These are phyloP conservation scores for Anarhynchus alexandrinus DNA, from an alignment of 2,113 vertebrate genomes.

Conservation along the genomic window DNA sequence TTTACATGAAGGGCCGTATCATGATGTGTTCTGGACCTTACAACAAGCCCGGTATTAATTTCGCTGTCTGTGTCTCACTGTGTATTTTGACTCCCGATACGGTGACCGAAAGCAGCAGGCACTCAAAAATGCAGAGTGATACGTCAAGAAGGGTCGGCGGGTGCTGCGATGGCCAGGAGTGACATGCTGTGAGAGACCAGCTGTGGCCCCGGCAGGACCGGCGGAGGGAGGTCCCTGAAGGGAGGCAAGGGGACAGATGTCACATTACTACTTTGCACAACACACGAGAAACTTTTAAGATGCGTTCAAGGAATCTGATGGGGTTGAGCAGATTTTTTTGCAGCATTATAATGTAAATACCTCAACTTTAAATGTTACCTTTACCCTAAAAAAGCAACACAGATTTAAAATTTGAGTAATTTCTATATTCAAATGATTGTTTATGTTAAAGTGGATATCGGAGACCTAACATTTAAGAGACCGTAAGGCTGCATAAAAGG, in stretches of 20 bases:
- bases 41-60: not conserved
- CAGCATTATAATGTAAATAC: not conserved
- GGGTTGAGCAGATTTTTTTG: not conserved
- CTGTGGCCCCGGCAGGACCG: rapidly evolving
- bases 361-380: not conserved
- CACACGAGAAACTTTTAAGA: not conserved
- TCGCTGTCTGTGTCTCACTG: not conserved
- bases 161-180: not conserved
- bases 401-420: not conserved
- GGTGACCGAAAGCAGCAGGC: constrained; percentile 58
- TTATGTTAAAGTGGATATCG: not conserved
- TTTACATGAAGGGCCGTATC: not conserved
- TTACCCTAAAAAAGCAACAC: not conserved
- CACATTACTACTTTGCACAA: not conserved
- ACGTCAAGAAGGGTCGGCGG: not conserved
- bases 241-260: not conserved
- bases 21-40: not conserved
- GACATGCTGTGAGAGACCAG: not conserved
- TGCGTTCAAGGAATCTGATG: not conserved
- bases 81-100: not conserved
- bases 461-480: not conserved
- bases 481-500: not conserved
- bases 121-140: constrained; percentile 55
- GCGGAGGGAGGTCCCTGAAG: not conserved
- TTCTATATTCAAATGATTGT: not conserved